phyloP scores from a whole-genome alignment of 2,113 vertebrate genomes.

The Grallaria varia region DNA sequence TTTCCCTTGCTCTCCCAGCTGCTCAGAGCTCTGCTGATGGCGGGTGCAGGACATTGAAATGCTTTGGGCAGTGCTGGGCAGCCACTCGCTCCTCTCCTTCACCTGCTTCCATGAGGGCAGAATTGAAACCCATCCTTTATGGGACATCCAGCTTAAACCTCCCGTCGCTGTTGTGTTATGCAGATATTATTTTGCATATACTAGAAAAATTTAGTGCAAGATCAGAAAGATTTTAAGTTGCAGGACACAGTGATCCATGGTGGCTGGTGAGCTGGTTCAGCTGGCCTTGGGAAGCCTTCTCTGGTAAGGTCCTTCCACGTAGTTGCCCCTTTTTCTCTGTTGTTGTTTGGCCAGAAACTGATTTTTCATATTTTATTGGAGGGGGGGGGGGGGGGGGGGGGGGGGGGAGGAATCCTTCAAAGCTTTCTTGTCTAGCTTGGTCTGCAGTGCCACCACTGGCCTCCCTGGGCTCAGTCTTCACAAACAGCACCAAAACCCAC shows the following conservation, averaged over 20 bases:
- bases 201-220: not conserved
- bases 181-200: not conserved
- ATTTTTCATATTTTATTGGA: not conserved
- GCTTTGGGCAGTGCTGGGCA: not conserved
- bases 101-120: not conserved
- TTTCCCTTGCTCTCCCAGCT: not conserved
- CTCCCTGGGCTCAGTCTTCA: slow-evolving; percentile 1
- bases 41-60: not conserved
- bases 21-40: not conserved
- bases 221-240: not conserved
- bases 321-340: not conserved
- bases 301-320: not conserved
- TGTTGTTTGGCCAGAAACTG: not conserved
- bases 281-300: not conserved
- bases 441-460: not conserved
- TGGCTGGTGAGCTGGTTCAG: not conserved
- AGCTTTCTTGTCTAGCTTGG: not conserved
- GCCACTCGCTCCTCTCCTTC: not conserved
- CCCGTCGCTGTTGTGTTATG: not conserved
- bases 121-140: not conserved
- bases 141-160: not conserved
- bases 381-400: not conserved
- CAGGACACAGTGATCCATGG: fast-evolving
- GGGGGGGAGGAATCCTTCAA: not conserved
- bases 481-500: not conserved